phyloP scores from a whole-genome alignment of 2,113 vertebrate genomes.

The Gavialis gangeticus region DNA sequence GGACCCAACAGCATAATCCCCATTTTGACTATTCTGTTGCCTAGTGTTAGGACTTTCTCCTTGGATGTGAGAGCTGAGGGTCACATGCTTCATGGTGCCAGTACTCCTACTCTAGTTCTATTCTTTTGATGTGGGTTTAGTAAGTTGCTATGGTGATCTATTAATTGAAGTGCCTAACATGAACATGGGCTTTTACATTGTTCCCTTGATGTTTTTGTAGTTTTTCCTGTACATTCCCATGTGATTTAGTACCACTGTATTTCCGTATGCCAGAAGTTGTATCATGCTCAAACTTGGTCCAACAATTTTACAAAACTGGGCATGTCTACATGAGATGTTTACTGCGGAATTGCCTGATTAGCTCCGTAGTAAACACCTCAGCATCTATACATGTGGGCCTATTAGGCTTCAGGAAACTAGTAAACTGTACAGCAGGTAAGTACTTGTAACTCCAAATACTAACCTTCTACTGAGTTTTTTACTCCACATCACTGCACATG shows the following conservation, averaged over 20 bases:
- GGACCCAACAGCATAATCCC: too few species aligned
- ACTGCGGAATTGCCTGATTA: too few species aligned
- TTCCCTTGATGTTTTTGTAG: not conserved
- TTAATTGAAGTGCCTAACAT: not conserved
- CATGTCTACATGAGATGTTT: too few species aligned
- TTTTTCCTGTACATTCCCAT: not conserved
- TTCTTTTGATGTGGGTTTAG: not conserved
- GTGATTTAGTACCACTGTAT: not conserved
- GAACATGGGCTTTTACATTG: not conserved
- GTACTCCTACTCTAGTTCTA: not conserved
- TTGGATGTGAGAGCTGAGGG: not conserved
- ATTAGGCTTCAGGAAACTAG: too few species aligned
- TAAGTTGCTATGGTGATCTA: not conserved
- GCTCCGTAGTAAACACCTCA: too few species aligned
- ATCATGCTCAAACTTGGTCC: not conserved
- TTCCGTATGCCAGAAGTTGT: constrained; percentile 1
- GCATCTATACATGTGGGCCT: too few species aligned
- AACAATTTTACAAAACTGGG: not conserved
- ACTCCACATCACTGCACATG: too few species aligned
- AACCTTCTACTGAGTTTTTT: too few species aligned
- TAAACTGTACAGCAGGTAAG: too few species aligned
- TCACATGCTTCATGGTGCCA: not conserved
- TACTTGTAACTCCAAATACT: too few species aligned
- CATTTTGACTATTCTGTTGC: too few species aligned
- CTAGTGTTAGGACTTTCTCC: too few species aligned